Evolutionary conservation across 2,113 vertebrate species (phyloP), one percentile per base, ranked within the genome.

Genomic region (Athene cunicularia): DNA sequence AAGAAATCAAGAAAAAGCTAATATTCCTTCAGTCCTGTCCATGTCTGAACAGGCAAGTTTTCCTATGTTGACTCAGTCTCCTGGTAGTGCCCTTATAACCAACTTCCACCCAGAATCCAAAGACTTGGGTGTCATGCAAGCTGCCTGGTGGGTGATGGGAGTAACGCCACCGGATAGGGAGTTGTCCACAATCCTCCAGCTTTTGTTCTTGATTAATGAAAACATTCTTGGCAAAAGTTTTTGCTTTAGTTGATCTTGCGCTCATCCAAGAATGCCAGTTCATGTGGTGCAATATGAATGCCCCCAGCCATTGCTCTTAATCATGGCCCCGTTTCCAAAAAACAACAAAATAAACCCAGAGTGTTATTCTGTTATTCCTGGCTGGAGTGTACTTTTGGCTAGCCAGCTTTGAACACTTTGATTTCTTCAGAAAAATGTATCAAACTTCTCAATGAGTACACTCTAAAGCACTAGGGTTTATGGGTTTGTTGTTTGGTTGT

Each of bases 221-320:
- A 96, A 72, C 8, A 35, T 84, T 91, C 52, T 92, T 97, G 82
- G 90, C 55, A 96, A 81, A 89, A 47, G n/a, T 15, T 94, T 90
- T 95, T 73, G 37, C 79, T 98, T 97, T 94, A 55, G 56, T 93
- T 94, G 76, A 80, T 95, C 91, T 96, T 97, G 56, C 77, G 26
- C 56, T 53, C 26, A 17, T 93, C 85, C 87, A 97, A 94, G 80
- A 96, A 97, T 91, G 96, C 84, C 85, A 93, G 63, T 94, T 97
- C 95, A 97, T 97, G 86, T 81, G 66, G 80, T 39, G 68, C 80
- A 97, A 85, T 66, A 94, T 33, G 63, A 96, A 96, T 95, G 74
- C 11, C 80, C 55, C 18, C 21, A 75, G 63, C 63, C 58, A 32
- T 90, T 94, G 49, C 64, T 95, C 53, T 95, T 96, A 97, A 96